Evolutionary conservation across 2,113 vertebrate species (phyloP).

Genomic region (Pyxicephalus adspersus): DNA sequence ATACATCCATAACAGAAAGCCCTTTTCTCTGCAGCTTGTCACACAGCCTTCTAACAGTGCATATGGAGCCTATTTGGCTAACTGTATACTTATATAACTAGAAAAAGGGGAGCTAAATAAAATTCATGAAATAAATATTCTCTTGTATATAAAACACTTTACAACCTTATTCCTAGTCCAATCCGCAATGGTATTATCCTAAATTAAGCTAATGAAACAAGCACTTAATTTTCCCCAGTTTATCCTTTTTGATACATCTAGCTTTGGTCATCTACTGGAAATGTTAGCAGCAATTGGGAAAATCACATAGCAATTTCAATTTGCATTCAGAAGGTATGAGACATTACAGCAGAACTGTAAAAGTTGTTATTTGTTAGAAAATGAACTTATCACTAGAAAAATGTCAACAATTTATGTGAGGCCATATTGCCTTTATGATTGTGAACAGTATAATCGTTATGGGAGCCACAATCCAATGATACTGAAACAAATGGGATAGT

Average conservation of each 20-base stretch:
- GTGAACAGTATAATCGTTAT: conserved; percentile 39
- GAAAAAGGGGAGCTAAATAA: too few relatives aligned
- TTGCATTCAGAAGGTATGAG: conserved; percentile 29
- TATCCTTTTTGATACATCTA: not conserved
- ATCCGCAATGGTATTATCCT: not conserved
- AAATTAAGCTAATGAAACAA: not conserved
- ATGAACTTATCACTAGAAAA: conserved; percentile 41
- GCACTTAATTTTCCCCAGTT: not conserved
- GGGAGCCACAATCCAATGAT: conserved; percentile 40
- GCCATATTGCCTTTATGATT: conserved; percentile 44
- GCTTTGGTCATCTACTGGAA: conserved; percentile 1
- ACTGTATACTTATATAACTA: too few relatives aligned
- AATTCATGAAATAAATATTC: too few relatives aligned
- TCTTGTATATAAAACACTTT: too few relatives aligned
- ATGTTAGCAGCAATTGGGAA: conserved; percentile 17
- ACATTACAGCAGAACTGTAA: conserved; percentile 25
- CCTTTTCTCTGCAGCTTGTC: too few relatives aligned
- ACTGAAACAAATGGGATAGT: conserved; percentile 40
- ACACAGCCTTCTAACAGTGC: too few relatives aligned
- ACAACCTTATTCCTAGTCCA: too few relatives aligned
- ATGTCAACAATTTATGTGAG: conserved; percentile 43
- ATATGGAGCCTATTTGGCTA: too few relatives aligned
- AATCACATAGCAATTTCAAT: conserved; percentile 10
- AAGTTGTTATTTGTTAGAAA: conserved; percentile 38
- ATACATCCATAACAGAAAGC: too few relatives aligned